These are phyloP conservation scores for Drosophila nebulosa DNA, from an alignment of 1,140 invertebrate genomes.

Conservation along the genomic window DNA sequence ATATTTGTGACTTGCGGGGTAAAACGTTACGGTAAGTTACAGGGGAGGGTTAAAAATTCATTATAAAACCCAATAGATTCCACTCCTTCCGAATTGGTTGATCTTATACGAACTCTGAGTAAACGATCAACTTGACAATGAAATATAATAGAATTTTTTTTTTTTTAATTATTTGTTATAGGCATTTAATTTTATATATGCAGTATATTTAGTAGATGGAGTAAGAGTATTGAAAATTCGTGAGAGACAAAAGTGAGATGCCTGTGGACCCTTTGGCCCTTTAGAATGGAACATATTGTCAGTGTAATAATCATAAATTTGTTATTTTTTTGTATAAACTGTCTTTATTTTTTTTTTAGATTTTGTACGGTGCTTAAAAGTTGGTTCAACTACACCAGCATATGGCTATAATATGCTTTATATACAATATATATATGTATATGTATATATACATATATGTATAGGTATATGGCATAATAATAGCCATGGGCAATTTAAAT, in stretches of 20 bases:
- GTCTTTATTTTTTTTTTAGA: neutral
- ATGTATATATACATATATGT: neutral
- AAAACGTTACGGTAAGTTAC: too few species aligned
- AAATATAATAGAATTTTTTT: too few species aligned
- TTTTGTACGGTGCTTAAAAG: neutral
- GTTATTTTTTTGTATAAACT: neutral
- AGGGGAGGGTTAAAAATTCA: too few species aligned
- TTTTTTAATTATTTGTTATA: too few species aligned
- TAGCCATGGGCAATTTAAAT: constrained; percentile 30
- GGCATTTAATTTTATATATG: neutral
- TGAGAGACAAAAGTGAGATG: neutral
- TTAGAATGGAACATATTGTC: neutral
- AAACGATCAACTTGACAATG: too few species aligned
- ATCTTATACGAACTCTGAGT: too few species aligned
- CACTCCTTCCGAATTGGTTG: too few species aligned
- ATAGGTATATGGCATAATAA: neutral
- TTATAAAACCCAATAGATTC: too few species aligned
- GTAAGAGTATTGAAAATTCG: neutral
- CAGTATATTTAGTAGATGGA: neutral
- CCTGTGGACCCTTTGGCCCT: neutral
- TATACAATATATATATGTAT: neutral
- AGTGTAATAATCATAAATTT: neutral
- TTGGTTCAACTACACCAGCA: neutral
- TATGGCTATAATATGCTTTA: neutral
- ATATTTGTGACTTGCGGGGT: too few species aligned